Conservation (phyloP, 2,113 vertebrate genomes). For the Oryzias javanicus region DNA sequence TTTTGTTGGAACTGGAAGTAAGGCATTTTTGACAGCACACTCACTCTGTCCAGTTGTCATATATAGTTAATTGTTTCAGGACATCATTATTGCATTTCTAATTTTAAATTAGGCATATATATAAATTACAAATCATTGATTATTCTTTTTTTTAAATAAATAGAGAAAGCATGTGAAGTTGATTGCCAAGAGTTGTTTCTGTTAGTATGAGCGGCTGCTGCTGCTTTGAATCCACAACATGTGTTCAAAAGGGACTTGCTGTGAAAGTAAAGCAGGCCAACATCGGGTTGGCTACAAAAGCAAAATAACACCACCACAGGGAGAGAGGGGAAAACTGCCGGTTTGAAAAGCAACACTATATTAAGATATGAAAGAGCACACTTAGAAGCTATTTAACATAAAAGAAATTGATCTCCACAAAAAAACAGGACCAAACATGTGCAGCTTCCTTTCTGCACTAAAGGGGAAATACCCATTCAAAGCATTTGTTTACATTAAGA, state of each 20-base stretch:
- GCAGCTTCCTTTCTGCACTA: background rate
- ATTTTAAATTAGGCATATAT: background rate
- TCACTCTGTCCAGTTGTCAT: no score
- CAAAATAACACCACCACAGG: background rate
- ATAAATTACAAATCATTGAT: background rate
- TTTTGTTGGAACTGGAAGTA: no score
- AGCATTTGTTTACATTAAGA: background rate
- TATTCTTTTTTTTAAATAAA: background rate
- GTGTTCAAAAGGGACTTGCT: background rate
- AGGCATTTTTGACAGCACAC: no score
- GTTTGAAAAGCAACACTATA: background rate
- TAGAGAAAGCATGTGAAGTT: background rate
- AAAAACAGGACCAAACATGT: background rate
- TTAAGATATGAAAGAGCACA: background rate
- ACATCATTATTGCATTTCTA: no score
- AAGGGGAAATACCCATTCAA: background rate
- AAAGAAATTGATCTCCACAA: background rate
- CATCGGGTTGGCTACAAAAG: background rate
- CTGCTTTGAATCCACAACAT: background rate
- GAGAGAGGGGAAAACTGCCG: background rate
- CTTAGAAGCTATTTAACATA: background rate
- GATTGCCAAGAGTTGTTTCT: background rate
- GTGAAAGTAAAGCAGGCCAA: background rate
- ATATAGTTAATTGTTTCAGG: no score
- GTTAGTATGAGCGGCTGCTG: background rate